These are phyloP conservation scores for Blennius ocellaris DNA, from an alignment of 2,113 vertebrate species.

Conservation along the genomic window DNA sequence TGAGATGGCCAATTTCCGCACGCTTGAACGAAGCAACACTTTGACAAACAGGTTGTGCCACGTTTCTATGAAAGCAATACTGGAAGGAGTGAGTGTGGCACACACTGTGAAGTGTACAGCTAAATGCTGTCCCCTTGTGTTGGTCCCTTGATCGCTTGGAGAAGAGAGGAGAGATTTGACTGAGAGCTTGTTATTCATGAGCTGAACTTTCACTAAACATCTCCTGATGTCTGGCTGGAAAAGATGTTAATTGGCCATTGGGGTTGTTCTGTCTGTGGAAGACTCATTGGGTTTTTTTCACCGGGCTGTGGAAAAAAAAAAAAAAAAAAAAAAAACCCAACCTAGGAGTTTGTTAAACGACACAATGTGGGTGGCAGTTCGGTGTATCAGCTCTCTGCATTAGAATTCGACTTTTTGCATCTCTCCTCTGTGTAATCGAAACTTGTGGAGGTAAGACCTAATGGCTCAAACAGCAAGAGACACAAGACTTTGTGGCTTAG, in stretches of 20 bases:
- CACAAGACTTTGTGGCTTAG: slow-evolving; percentile 10
- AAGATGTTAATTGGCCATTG: not conserved
- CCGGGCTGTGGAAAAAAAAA: slow-evolving; percentile 36
- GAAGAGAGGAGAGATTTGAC: not conserved
- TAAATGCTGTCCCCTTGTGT: slow-evolving; percentile 77
- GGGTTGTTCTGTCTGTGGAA: not conserved
- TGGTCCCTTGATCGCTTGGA: not conserved
- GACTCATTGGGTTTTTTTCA: not conserved
- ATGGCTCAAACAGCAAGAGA: slow-evolving; percentile 4
- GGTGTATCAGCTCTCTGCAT: slow-evolving; percentile 16
- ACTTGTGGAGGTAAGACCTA: slow-evolving; percentile 41
- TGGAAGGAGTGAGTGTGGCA: slow-evolving; percentile 10
- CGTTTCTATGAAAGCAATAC: slow-evolving; percentile 3
- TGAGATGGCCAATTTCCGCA: not conserved
- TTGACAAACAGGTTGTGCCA: not conserved
- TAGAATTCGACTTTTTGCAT: slow-evolving; percentile 25
- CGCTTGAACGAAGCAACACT: not conserved
- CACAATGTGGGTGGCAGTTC: slow-evolving; percentile 46
- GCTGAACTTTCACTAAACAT: not conserved
- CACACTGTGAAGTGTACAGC: slow-evolving; percentile 5
- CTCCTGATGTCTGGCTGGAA: not conserved
- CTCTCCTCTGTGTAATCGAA: slow-evolving; percentile 24
- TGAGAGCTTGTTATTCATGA: too few relatives aligned
- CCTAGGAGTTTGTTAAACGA: slow-evolving; percentile 13
- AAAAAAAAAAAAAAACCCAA: slow-evolving; percentile 30